Conservation (phyloP, 2,888 invertebrate species). For the Dasysyrphus tricinctus region DNA sequence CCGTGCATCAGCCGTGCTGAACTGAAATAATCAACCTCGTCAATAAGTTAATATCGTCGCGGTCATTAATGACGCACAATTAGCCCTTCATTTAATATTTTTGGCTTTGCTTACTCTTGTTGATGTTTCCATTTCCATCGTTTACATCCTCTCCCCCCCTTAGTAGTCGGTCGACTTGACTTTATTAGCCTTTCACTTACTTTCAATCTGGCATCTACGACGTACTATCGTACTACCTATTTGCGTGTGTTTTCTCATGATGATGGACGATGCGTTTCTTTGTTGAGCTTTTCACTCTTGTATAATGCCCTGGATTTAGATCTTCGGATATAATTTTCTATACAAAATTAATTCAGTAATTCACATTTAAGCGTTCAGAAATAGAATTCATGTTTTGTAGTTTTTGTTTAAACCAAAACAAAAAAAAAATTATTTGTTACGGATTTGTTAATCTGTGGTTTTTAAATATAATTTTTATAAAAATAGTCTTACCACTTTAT, state of each 20-base stretch:
- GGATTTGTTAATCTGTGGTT: neutral
- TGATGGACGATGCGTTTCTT: slow-evolving; percentile 48
- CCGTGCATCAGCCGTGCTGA: neutral
- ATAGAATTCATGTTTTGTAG: slow-evolving; percentile 32
- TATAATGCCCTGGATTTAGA: slow-evolving; percentile 30
- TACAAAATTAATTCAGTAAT: slow-evolving; percentile 44
- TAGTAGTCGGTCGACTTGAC: neutral
- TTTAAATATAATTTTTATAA: neutral
- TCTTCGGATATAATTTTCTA: slow-evolving; percentile 19
- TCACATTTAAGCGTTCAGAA: slow-evolving; percentile 35
- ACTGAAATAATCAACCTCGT: slow-evolving; percentile 62
- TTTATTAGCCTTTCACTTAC: slow-evolving; percentile 26
- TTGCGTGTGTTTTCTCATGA: slow-evolving; percentile 32
- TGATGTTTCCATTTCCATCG: slow-evolving; percentile 16
- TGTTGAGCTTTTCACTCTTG: slow-evolving; percentile 37
- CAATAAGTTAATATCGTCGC: slow-evolving; percentile 69
- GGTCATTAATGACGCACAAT: slow-evolving; percentile 72
- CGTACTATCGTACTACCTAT: slow-evolving; percentile 13
- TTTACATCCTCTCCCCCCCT: neutral
- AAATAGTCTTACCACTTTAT: neutral
- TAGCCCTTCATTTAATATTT: slow-evolving; percentile 71
- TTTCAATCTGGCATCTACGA: slow-evolving; percentile 8
- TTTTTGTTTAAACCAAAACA: neutral
- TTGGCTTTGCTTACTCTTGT: slow-evolving; percentile 47
- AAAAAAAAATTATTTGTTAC: neutral